Evolutionary conservation across 1,140 invertebrate species (phyloP), one percentile per base, ranked within the genome.

Genomic region (Formica exsecta): DNA sequence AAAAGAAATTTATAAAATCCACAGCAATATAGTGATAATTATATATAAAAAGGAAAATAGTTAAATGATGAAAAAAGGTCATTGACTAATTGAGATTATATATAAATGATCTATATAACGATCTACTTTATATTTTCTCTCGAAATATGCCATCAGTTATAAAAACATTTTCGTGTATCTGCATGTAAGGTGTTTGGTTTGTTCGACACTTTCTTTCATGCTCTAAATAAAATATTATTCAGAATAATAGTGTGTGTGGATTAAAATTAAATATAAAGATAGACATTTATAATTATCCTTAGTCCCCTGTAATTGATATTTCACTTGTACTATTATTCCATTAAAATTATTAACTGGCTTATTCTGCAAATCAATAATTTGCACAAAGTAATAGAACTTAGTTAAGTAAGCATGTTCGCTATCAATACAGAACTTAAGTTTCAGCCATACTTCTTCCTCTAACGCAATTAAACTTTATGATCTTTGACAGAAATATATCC

Each of bases 1-100:
- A 91, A 87, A 86, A 73, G 79, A 89, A 92, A 92, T 92, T 91
- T 91, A 92, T 91, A 92, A 93, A 92, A 90, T 93, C 86, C 88
- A 51, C 48, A 93, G 92, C 87, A 92, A 92, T 89, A 79, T 89
- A 79, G 84, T 90, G 86, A 90, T 90, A 89, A 89, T 92, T 75
- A 85, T 89, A 91, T 51, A 51, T 51, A 51, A 19, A 51, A 51
- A 51, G 19, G 89, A 71, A 92, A 92, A 48, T 36, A 36, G 41
- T 83, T 61, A 73, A 44, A 83, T 36, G n/a, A 29, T 59, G 19
- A 81, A 62, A 68, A 80, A 68, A 70, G 3, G 4, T 44, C 16
- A 32, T 61, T 48, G 7, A 81, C 59, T 85, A 81, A 86, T 92
- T 83, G 36, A 59, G 54, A 90, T 75, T 59, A 86, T 41, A 64